Evolutionary conservation across 2,888 invertebrate genomes (phyloP).

Genomic region (Eupithecia exiguata): DNA sequence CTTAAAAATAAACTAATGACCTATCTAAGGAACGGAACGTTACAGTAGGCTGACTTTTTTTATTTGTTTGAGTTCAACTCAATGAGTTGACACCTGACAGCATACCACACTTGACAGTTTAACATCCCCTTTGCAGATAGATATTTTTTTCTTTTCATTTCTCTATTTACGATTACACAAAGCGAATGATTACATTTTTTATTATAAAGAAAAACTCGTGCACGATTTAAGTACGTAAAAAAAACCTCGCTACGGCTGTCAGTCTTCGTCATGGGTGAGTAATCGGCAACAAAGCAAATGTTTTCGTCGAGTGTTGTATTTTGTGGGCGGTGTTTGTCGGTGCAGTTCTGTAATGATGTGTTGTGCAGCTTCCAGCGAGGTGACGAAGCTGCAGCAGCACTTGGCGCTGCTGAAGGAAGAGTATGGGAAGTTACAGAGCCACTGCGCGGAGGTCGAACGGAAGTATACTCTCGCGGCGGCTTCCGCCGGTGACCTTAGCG

Average conservation of each 20-base stretch:
- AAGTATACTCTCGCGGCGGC: conserved; percentile 92
- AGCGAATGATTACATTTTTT: conserved; percentile 51
- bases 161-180: conserved; percentile 54
- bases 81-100: no score
- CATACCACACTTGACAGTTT: no score
- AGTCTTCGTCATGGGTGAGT: conserved; percentile 75
- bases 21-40: no score
- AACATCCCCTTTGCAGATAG: conserved; percentile 39
- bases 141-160: conserved; percentile 44
- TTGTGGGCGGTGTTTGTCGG: conserved; percentile 73
- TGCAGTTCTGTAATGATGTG: conserved; percentile 57
- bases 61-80: no score
- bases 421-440: conserved; percentile 93
- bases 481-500: conserved; percentile 85
- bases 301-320: conserved; percentile 44
- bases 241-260: conserved; percentile 37
- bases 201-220: conserved; percentile 46
- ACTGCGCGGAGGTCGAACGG: conserved; percentile 91
- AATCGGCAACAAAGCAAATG: conserved; percentile 48
- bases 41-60: no score
- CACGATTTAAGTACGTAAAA: conserved; percentile 41
- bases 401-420: conserved; percentile 93
- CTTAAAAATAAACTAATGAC: no score
- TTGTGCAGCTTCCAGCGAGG: conserved; percentile 83
- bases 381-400: conserved; percentile 91